These are phyloP conservation scores for Ivindomyrus marchei DNA, from an alignment of 2,113 vertebrate species.

Conservation along the genomic window DNA sequence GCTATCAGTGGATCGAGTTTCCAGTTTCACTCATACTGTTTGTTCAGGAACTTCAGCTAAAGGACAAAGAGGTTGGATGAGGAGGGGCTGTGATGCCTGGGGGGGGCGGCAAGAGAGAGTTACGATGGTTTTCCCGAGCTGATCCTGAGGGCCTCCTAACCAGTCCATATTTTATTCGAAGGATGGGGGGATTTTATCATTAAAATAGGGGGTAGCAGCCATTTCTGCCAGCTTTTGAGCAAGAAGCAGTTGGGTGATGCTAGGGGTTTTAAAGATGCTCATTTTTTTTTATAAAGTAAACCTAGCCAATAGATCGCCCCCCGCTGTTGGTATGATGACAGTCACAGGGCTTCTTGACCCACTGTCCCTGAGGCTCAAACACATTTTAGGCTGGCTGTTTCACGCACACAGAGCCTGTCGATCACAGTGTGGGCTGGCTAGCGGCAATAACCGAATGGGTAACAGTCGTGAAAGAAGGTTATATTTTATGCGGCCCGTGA, in stretches of 20 bases:
- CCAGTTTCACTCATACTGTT: background rate
- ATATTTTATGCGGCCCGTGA: background rate
- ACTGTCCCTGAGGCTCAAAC: background rate
- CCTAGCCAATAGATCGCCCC: background rate
- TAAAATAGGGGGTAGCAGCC: background rate
- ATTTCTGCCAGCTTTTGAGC: background rate
- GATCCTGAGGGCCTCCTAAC: background rate
- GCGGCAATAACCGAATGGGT: background rate
- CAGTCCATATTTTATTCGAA: background rate
- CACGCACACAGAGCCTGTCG: background rate
- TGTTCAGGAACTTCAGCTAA: background rate
- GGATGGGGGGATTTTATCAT: background rate
- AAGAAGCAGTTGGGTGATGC: background rate
- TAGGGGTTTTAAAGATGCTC: background rate
- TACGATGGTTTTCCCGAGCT: background rate
- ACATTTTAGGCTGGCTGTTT: background rate
- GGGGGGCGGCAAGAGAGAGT: background rate
- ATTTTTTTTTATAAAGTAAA: background rate
- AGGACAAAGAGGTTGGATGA: background rate
- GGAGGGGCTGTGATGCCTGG: background rate
- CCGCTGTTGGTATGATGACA: background rate
- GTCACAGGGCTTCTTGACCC: background rate
- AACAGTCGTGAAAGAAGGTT: background rate
- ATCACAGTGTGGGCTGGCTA: background rate
- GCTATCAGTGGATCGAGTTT: background rate